Conservation (phyloP, 2,888 invertebrate genomes). For the Dastarcus helophoroides region DNA sequence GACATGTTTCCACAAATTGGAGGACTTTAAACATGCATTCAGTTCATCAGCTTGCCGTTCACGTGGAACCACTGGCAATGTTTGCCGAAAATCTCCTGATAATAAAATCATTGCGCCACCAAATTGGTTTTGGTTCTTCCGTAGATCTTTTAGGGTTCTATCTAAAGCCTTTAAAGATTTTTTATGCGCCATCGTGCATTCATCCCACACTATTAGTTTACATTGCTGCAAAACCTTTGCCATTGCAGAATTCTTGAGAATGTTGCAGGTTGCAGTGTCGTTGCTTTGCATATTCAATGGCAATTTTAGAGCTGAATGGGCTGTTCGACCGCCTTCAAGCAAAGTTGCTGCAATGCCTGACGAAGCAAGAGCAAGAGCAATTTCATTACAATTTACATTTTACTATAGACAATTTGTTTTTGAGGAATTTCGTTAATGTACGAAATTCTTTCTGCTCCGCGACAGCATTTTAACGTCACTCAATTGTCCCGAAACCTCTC, state of each 20-base stretch:
- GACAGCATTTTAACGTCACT: too few relatives aligned
- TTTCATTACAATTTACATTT: too few relatives aligned
- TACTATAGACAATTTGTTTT: too few relatives aligned
- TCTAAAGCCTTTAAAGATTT: constrained; percentile 8
- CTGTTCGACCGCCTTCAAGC: constrained; percentile 29
- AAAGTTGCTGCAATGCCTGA: constrained; percentile 37
- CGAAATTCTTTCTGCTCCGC: too few relatives aligned
- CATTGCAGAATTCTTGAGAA: constrained; percentile 18
- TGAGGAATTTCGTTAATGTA: too few relatives aligned
- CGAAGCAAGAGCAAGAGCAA: constrained; percentile 7
- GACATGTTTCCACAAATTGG: constrained; percentile 18
- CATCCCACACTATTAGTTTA: constrained; percentile 32
- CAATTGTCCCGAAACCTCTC: too few relatives aligned
- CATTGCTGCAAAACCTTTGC: constrained; percentile 22
- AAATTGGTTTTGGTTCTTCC: constrained; percentile 16
- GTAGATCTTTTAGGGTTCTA: constrained; percentile 17
- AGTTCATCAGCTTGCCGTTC: constrained; percentile 22
- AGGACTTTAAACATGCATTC: constrained; percentile 24
- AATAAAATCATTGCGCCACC: constrained; percentile 24
- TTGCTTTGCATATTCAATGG: constrained; percentile 24
- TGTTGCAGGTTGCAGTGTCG: constrained; percentile 26
- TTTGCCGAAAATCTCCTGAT: constrained; percentile 28
- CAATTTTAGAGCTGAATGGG: constrained; percentile 31
- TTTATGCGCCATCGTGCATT: constrained; percentile 33
- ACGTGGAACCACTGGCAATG: constrained; percentile 24